Evolutionary conservation across 2,888 invertebrate species (phyloP).

Genomic region (Herminia tarsipennalis): DNA sequence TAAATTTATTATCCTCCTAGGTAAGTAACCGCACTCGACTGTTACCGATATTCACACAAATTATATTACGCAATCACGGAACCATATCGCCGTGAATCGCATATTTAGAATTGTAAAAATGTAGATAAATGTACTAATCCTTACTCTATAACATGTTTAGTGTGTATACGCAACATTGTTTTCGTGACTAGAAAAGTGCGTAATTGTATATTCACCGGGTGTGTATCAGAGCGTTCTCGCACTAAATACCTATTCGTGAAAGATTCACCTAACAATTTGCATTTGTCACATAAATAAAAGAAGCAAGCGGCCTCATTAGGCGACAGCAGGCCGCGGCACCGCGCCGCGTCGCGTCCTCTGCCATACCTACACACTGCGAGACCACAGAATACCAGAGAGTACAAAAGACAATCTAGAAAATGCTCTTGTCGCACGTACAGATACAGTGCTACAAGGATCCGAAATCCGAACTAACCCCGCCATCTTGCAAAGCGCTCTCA

Average conservation of each 20-base stretch:
- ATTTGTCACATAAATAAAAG: conserved; percentile 82
- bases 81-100: conserved; percentile 31
- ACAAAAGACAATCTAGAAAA: too few species aligned
- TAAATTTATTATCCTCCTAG: conserved; percentile 62
- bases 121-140: conserved; percentile 45
- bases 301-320: conserved; percentile 77
- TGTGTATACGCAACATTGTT: conserved; percentile 52
- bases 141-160: conserved; percentile 62
- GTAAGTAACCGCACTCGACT: conserved; percentile 44
- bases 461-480: too few species aligned
- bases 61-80: conserved; percentile 51
- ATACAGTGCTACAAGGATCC: too few species aligned
- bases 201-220: conserved; percentile 67
- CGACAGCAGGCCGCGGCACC: conserved; percentile 50
- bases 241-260: conserved; percentile 75
- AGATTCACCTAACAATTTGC: conserved; percentile 73
- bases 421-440: too few species aligned
- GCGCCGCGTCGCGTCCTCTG: conserved; percentile 31
- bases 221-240: conserved; percentile 56
- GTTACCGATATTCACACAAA: conserved; percentile 55
- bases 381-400: too few species aligned
- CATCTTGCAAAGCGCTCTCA: too few species aligned
- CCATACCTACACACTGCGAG: too few species aligned
- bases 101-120: conserved; percentile 46
- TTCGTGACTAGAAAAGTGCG: conserved; percentile 61